Base-by-base conservation (phyloP, 2,888 invertebrate genomes). In the Penaeus monodon region DNA sequence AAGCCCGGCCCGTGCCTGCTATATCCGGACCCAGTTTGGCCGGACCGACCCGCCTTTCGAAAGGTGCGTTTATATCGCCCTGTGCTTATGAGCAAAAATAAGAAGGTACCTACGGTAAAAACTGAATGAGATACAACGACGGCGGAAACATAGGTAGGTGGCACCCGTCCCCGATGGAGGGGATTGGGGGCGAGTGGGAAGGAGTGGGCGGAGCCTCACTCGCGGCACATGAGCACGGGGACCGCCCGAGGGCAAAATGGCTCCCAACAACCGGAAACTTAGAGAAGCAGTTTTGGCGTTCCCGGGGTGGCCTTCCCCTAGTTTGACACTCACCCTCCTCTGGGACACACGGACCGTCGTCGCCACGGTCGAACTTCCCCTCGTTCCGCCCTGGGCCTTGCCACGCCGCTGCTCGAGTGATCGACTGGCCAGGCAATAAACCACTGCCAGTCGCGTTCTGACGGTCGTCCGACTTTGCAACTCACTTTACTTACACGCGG, bases 211-310 rank as follows among this genome's bases (percentile, higher is more conserved):
- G 86, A 79, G 86, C 83, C 65, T 64, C 70, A 79, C 64, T 73
- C 38, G 38, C 83, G 86, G 86, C 86, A 87, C 86, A 87, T 87
- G 86, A 87, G 86, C 86, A 87, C 83, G 83, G 86, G 86, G 86
- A 83, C 65, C 83, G 86, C 86, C 86, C 70, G 78, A 74, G 86
- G 86, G 74, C 83, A 83, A 87, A 87, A 87, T 83, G 83, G 86
- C 83, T 83, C 83, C 86, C 86, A 83, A 87, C 82, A 83, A 87
- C 86, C 86, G 86, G 86, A 87, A 87, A 87, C 86, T 87, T 83
- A 83, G 86, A 83, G 86, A 87, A 87, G 86, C 82, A 87, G 86
- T 82, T 87, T 87, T 87, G 86, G 86, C 82, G 86, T 87, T 87
- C 86, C 86, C 86, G 73, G 82, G 86, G 86, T 83, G 86, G 78